These are phyloP conservation scores for Poeciliopsis presidionis DNA, from an alignment of 2,797 vertebrate genomes.

Conservation along the genomic window DNA sequence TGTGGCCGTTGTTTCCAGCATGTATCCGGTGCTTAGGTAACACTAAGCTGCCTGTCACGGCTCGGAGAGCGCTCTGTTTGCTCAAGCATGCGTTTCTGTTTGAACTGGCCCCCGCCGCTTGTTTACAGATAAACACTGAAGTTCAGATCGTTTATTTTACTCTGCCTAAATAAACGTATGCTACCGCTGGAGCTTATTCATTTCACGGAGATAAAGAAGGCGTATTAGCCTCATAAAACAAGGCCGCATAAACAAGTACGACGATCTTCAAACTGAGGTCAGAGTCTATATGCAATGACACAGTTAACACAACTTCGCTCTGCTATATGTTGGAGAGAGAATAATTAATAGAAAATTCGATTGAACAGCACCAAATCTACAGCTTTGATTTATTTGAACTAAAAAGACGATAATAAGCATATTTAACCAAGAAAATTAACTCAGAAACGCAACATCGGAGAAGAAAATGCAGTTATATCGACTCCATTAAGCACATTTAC, in stretches of 20 bases:
- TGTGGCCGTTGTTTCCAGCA: slow-evolving; percentile 74
- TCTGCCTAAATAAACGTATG: not conserved
- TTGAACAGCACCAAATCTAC: not conserved
- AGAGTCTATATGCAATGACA: not conserved
- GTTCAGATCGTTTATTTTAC: not conserved
- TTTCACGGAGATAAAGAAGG: slow-evolving; percentile 1
- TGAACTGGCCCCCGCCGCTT: not conserved
- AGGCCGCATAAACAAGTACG: not conserved
- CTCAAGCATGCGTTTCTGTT: slow-evolving; percentile 16
- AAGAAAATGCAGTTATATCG: not conserved
- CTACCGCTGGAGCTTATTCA: not conserved
- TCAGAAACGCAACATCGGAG: not conserved
- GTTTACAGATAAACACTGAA: slow-evolving; percentile 6
- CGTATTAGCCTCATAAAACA: not conserved
- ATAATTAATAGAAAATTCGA: not conserved
- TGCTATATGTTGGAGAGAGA: not conserved
- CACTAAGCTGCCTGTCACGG: slow-evolving; percentile 73
- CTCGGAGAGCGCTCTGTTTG: slow-evolving; percentile 29
- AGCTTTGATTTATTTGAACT: not conserved
- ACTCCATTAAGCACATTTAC: not conserved
- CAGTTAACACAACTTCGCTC: not conserved
- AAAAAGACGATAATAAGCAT: not conserved
- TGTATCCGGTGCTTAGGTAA: slow-evolving; percentile 78
- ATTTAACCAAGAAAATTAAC: not conserved
- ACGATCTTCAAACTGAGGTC: not conserved